Conservation (phyloP, 2,113 vertebrate species). For the Urocolius indicus region DNA sequence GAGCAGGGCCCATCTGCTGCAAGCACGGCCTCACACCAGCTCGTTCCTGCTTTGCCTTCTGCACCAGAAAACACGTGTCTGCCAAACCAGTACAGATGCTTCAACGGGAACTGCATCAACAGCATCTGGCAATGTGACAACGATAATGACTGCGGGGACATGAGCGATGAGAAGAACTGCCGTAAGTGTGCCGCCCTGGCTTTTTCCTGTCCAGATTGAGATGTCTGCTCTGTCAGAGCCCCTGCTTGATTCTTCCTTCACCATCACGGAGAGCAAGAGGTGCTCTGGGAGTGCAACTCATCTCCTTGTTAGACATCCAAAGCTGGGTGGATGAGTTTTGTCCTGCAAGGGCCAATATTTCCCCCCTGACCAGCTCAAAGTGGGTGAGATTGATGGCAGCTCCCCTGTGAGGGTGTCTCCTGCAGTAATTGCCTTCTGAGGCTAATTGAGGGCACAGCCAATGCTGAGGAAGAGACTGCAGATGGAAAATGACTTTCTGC, state of each 20-base stretch:
- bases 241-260: fast-evolving
- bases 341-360: background rate
- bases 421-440: background rate
- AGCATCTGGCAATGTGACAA: conserved; percentile 98
- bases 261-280: background rate
- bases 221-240: background rate
- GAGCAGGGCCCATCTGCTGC: fast-evolving
- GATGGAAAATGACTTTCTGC: background rate
- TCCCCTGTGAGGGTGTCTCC: background rate
- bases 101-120: conserved; percentile 95
- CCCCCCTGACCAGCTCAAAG: background rate
- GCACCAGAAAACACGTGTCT: conserved; percentile 85
- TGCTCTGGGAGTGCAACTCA: background rate
- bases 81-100: conserved; percentile 93
- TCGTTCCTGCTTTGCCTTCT: background rate
- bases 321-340: fast-evolving
- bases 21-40: background rate
- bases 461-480: background rate
- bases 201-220: fast-evolving
- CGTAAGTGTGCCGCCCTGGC: conserved; percentile 80
- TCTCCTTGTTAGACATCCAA: background rate
- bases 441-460: background rate
- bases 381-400: background rate
- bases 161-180: conserved; percentile 95
- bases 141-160: conserved; percentile 97